phyloP scores from a whole-genome alignment of 2,113 vertebrate genomes.

The Cheirogaleus medius region DNA sequence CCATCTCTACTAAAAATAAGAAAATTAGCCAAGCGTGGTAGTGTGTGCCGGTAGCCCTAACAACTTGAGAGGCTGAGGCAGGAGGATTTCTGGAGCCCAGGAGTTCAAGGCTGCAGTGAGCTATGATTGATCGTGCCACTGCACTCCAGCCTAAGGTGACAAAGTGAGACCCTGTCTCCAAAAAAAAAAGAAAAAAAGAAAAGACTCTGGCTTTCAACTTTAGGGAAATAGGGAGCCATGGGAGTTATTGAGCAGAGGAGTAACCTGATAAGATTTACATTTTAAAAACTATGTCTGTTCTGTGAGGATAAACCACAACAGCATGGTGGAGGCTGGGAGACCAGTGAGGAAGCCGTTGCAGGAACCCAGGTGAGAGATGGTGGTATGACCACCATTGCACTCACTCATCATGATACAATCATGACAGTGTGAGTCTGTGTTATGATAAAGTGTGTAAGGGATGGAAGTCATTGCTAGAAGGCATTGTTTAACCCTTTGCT shows the following conservation, averaged over 20 bases:
- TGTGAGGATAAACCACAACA: not conserved
- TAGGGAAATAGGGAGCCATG: not conserved
- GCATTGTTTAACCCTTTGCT: not conserved
- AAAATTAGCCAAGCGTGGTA: no score
- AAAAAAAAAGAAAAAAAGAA: no score
- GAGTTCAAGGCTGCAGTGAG: no score
- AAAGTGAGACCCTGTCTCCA: no score
- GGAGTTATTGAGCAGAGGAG: not conserved
- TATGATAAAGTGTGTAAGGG: fast-evolving
- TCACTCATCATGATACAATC: not conserved
- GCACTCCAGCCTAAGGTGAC: no score
- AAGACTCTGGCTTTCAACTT: not conserved
- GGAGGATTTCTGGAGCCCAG: no score
- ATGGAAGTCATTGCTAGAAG: not conserved
- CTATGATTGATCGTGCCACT: no score
- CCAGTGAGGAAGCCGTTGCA: not conserved
- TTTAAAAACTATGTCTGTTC: not conserved
- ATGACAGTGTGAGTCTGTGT: fast-evolving
- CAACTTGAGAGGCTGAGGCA: no score
- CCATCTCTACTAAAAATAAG: no score
- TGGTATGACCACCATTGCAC: fast-evolving
- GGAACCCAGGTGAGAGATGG: not conserved
- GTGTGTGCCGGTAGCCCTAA: no score
- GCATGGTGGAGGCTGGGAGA: not conserved
- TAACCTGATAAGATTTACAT: not conserved